phyloP scores from a whole-genome alignment of 2,888 invertebrate genomes.

The Hypsopygia costalis region DNA sequence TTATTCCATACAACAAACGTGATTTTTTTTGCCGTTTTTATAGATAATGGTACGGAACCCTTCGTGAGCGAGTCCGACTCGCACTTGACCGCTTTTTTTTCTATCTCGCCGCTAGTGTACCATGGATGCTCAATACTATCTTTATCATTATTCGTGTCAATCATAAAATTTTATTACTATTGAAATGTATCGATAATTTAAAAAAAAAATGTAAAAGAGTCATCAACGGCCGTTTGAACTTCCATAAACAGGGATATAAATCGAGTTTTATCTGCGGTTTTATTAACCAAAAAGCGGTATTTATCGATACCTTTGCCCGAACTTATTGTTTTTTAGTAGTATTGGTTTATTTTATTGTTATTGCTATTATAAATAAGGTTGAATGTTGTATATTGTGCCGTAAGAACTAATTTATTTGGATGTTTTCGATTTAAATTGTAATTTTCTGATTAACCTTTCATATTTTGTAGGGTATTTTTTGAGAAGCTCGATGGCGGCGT shows the following conservation, averaged over 20 bases:
- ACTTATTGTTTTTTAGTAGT: conserved; percentile 42
- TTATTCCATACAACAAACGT: no score
- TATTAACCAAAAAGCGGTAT: conserved; percentile 35
- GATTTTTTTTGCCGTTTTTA: no score
- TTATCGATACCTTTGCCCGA: conserved; percentile 34
- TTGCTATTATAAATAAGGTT: conserved; percentile 42
- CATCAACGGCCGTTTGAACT: conserved; percentile 4
- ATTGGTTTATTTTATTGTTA: conserved; percentile 70
- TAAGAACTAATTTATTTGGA: conserved; percentile 10
- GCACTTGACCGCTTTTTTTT: no score
- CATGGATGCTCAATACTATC: no score
- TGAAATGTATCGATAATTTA: conserved; percentile 1
- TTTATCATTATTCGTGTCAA: no score
- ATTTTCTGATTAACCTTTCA: conserved; percentile 3
- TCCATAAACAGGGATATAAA: conserved; percentile 42
- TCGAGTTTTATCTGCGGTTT: conserved; percentile 39
- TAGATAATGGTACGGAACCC: no score
- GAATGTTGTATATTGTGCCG: conserved; percentile 15
- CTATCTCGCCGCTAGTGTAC: no score
- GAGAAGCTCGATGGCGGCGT: no score
- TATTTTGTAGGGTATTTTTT: not conserved
- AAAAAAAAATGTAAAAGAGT: conserved; percentile 3
- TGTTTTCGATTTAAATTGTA: conserved; percentile 10
- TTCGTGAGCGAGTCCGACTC: no score
- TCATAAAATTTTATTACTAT: conserved; percentile 8